Evolutionary conservation across 30 jellyfish, hydroid and myxozoan genomes (phyloP).

Genomic region (Sanderia malayensis): DNA sequence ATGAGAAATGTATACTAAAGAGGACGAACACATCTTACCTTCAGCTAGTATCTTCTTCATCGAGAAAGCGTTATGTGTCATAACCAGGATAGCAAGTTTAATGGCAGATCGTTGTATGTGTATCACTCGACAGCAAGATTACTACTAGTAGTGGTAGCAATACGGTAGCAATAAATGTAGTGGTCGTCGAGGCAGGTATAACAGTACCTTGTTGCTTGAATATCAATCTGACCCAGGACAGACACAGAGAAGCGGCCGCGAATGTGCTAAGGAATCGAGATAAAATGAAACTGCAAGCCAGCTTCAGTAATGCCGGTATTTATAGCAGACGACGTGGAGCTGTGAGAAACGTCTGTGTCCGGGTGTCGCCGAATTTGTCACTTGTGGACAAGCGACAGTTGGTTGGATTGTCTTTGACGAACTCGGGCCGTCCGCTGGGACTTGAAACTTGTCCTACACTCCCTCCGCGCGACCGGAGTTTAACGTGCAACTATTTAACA

Average conservation of each 20-base stretch:
- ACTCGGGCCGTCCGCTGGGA: too few relatives aligned
- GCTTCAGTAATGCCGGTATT: slow-evolving; percentile 21
- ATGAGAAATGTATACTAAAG: background rate
- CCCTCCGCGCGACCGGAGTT: too few relatives aligned
- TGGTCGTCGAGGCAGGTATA: background rate
- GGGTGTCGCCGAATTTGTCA: slow-evolving; percentile 68
- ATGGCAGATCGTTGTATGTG: too few relatives aligned
- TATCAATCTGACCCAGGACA: background rate
- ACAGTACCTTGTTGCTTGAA: background rate
- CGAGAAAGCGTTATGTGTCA: slow-evolving; percentile 85
- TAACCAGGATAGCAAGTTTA: slow-evolving; percentile 16
- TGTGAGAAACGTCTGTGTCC: slow-evolving; percentile 44
- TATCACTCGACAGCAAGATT: too few relatives aligned
- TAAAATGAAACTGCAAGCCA: too few relatives aligned
- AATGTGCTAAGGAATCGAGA: too few relatives aligned
- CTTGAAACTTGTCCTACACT: too few relatives aligned
- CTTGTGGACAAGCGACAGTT: slow-evolving; percentile 43
- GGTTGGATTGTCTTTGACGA: too few relatives aligned
- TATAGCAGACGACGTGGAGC: slow-evolving; percentile 22
- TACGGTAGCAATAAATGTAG: too few relatives aligned
- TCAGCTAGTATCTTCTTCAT: slow-evolving; percentile 80
- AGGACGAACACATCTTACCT: slow-evolving; percentile 22
- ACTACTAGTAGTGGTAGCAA: too few relatives aligned
- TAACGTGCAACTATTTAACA: too few relatives aligned
- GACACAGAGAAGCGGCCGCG: too few relatives aligned